Percentiles rank a stretch among this genome's conserved stretches.
Evolutionary conservation across 2,113 vertebrate genomes (phyloP).

Genomic region (Chloroceryle aenea): DNA sequence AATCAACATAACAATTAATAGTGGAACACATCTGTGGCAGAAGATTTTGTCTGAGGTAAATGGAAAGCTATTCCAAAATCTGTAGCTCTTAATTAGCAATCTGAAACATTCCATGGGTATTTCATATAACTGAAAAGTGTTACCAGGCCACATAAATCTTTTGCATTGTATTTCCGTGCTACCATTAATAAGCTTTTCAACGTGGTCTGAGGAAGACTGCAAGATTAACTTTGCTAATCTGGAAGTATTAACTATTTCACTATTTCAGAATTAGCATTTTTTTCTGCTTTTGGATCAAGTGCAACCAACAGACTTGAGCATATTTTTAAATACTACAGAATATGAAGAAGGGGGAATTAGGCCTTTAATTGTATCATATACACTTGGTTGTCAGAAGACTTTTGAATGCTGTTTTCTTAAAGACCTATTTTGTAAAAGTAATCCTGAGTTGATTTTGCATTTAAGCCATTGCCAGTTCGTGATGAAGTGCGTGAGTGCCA

Average conservation of each 20-base stretch:
- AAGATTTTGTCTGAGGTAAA: slow-evolving; percentile 28
- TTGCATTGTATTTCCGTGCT: background rate
- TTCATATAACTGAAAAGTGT: background rate
- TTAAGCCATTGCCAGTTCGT: slow-evolving; percentile 91
- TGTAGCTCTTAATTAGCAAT: background rate
- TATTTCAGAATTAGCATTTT: slow-evolving; percentile 16
- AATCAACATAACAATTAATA: slow-evolving; percentile 55
- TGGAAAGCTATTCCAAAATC: background rate
- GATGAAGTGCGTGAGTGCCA: slow-evolving; percentile 85
- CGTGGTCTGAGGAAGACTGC: slow-evolving; percentile 20
- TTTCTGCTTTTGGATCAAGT: slow-evolving; percentile 31
- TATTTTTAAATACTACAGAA: slow-evolving; percentile 49
- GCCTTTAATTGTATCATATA: slow-evolving; percentile 31
- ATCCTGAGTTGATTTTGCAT: slow-evolving; percentile 37
- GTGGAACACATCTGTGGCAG: background rate
- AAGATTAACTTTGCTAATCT: slow-evolving; percentile 60
- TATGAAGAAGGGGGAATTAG: background rate
- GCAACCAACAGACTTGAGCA: slow-evolving; percentile 20
- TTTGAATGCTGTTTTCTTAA: slow-evolving; percentile 25
- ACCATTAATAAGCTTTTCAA: slow-evolving; percentile 28
- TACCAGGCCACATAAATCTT: slow-evolving; percentile 16
- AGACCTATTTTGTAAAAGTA: background rate
- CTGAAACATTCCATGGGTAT: background rate
- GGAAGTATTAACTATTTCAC: slow-evolving; percentile 33
- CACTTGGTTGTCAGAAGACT: slow-evolving; percentile 7